These are phyloP conservation scores for Sebastiscus tertius DNA, from an alignment of 2,797 vertebrate species.

Conservation along the genomic window DNA sequence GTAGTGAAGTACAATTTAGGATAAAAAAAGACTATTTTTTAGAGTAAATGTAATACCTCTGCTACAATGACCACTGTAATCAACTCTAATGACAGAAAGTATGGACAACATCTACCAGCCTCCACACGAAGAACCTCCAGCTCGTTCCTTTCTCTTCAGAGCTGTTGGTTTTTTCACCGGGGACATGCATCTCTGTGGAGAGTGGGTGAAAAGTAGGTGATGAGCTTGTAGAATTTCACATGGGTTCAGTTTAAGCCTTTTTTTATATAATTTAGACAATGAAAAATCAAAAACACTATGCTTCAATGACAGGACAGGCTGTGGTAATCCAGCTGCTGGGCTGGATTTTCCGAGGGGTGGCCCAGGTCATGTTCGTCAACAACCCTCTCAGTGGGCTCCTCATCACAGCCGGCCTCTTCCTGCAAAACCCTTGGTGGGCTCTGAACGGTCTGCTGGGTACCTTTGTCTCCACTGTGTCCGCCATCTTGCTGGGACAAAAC, in stretches of 20 bases:
- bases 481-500: slow-evolving; percentile 86
- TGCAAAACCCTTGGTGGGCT: slow-evolving; percentile 90
- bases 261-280: not conserved
- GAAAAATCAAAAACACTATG: not conserved
- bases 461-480: slow-evolving; percentile 84
- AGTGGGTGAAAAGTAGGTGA: slow-evolving; percentile 87
- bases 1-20: no score
- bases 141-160: slow-evolving; percentile 53
- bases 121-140: slow-evolving; percentile 5
- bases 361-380: slow-evolving; percentile 92
- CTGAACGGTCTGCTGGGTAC: slow-evolving; percentile 86
- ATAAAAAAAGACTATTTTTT: no score
- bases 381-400: slow-evolving; percentile 90
- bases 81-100: not conserved
- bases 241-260: not conserved
- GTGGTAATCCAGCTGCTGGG: slow-evolving; percentile 85
- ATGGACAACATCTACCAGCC: slow-evolving; percentile 3
- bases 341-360: slow-evolving; percentile 85
- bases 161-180: slow-evolving; percentile 80
- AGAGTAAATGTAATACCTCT: not conserved
- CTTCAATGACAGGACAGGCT: slow-evolving; percentile 78
- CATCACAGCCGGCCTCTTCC: slow-evolving; percentile 83
- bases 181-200: slow-evolving; percentile 84
- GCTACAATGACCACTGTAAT: not conserved
- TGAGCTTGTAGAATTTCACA: not conserved